Conservation (phyloP, 2,888 invertebrate genomes). For the Pollenia amentaria region DNA sequence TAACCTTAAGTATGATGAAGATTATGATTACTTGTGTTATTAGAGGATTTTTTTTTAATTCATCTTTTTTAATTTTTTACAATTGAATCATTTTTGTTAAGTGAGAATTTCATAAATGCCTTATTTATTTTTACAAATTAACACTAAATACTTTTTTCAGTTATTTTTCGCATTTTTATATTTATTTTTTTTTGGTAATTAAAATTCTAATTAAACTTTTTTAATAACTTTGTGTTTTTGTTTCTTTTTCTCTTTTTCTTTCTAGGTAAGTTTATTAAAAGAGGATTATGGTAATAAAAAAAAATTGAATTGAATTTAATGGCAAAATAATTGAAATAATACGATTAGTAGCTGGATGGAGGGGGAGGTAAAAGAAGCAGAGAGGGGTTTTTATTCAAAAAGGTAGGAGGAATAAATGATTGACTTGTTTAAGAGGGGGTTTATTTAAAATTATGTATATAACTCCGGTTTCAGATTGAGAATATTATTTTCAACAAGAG, state of each 20-base stretch:
- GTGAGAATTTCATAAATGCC: conserved; percentile 31
- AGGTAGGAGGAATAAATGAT: not conserved
- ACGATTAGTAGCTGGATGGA: not conserved
- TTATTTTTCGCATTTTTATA: not conserved
- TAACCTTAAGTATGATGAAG: conserved; percentile 10
- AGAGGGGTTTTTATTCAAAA: not conserved
- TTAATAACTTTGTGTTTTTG: conserved; percentile 25
- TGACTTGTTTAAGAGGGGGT: not conserved
- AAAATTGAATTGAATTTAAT: conserved; percentile 54
- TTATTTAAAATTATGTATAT: not conserved
- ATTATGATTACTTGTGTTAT: not conserved
- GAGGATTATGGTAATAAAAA: conserved; percentile 52
- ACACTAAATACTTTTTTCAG: conserved; percentile 16
- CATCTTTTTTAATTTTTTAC: not conserved
- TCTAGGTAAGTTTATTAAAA: conserved; percentile 69
- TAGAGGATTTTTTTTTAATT: conserved; percentile 1
- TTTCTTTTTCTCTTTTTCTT: conserved; percentile 36
- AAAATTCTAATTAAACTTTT: conserved; percentile 73
- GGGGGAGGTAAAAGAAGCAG: not conserved
- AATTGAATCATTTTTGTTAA: conserved; percentile 17
- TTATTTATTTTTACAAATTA: conserved; percentile 54
- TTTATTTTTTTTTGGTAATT: conserved; percentile 18
- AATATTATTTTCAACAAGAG: too few species aligned
- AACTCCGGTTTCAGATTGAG: too few species aligned
- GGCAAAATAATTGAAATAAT: conserved; percentile 43